These are phyloP conservation scores for Gonatopus flavifemur DNA, from an alignment of 1,140 invertebrate genomes.

Conservation along the genomic window DNA sequence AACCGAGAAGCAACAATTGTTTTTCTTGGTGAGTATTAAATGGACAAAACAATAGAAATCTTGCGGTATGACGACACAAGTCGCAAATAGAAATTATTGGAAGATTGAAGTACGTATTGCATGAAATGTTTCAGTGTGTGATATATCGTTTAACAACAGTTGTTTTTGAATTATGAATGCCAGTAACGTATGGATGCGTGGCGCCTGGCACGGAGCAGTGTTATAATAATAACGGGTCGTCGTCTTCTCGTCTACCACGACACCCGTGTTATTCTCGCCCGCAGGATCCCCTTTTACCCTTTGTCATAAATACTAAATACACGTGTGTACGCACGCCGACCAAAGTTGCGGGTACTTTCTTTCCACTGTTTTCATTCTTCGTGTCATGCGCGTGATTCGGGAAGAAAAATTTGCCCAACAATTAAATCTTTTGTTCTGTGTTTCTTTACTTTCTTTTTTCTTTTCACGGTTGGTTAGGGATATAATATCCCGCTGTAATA, in stretches of 20 bases:
- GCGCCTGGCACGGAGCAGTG: constrained; percentile 13
- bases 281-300: constrained; percentile 5
- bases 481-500: no score
- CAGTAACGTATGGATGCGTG: constrained; percentile 8
- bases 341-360: background rate
- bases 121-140: no score
- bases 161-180: constrained; percentile 27
- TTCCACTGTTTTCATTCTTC: background rate
- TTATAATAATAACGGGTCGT: constrained; percentile 11
- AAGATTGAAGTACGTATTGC: no score
- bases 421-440: constrained; percentile 21
- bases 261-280: constrained; percentile 26
- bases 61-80: no score
- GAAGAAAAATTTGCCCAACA: constrained; percentile 16
- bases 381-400: no score
- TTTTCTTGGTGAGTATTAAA: no score
- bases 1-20: no score
- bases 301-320: constrained; percentile 32
- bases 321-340: constrained; percentile 10
- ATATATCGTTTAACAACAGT: background rate
- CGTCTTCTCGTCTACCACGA: no score
- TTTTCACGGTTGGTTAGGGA: no score
- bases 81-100: no score
- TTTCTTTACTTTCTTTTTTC: background rate
- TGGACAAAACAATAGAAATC: no score